Conservation (phyloP, 2,113 vertebrate species). For the Trochalopteron elliotii region DNA sequence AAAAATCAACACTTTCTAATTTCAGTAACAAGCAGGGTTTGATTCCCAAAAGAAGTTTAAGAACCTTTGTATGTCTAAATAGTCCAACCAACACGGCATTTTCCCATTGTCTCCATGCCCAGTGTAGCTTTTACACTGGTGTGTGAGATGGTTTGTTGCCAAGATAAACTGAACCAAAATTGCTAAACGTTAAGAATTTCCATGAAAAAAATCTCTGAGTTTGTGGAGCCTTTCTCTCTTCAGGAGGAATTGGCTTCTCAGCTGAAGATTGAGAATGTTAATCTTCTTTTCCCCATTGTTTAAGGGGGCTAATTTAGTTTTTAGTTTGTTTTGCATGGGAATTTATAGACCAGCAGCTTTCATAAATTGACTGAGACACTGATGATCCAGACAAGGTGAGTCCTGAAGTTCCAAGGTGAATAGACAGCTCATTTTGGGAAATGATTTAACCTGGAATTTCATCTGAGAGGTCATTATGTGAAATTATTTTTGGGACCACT, state of each 20-base stretch:
- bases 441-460: not conserved
- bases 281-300: not conserved
- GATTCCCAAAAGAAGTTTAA: not conserved
- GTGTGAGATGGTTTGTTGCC: not conserved
- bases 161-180: not conserved
- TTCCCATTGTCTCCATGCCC: not conserved
- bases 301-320: not conserved
- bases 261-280: not conserved
- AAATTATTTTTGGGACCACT: not conserved
- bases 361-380: not conserved
- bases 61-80: not conserved
- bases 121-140: not conserved
- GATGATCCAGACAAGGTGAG: not conserved
- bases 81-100: not conserved
- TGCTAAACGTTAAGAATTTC: not conserved
- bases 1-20: not conserved
- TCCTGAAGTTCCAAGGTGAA: not conserved
- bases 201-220: not conserved
- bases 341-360: not conserved
- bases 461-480: not conserved
- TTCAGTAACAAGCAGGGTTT: not conserved
- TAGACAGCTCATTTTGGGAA: not conserved
- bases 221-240: not conserved
- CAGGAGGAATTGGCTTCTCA: not conserved
- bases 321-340: not conserved